Conservation (phyloP, 1,140 invertebrate genomes). For the Apocrypta bakeri region DNA sequence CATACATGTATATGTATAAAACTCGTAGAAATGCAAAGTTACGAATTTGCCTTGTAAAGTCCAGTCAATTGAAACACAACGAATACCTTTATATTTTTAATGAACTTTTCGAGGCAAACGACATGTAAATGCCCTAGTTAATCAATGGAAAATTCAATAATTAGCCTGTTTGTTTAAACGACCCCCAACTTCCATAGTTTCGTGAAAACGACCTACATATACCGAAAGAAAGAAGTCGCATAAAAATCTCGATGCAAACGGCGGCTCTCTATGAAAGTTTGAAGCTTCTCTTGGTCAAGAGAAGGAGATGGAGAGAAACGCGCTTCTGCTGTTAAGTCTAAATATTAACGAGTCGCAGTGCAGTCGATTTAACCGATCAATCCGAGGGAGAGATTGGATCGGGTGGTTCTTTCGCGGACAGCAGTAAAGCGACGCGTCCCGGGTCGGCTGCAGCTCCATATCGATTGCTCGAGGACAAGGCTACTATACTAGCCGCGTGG, state of each 20-base stretch:
- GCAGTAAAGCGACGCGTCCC: neutral
- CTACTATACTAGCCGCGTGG: neutral
- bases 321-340: neutral
- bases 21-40: too few relatives aligned
- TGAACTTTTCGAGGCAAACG: too few relatives aligned
- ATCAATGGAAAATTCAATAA: neutral
- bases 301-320: too few relatives aligned
- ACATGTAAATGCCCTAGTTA: too few relatives aligned
- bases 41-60: too few relatives aligned
- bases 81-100: too few relatives aligned
- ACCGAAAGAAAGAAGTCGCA: neutral
- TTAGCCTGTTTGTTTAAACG: neutral
- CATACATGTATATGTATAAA: too few relatives aligned
- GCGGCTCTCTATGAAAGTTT: too few relatives aligned
- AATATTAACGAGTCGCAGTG: constrained; percentile 26
- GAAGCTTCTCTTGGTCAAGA: too few relatives aligned
- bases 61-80: too few relatives aligned
- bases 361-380: neutral
- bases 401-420: neutral
- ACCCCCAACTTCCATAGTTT: too few relatives aligned
- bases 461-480: constrained; percentile 55
- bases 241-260: neutral
- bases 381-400: neutral
- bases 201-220: too few relatives aligned
- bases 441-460: constrained; percentile 15